Evolutionary conservation across 1,140 invertebrate species (phyloP), one percentile per base, ranked within the genome.

Genomic region (Drosophila guanche): DNA sequence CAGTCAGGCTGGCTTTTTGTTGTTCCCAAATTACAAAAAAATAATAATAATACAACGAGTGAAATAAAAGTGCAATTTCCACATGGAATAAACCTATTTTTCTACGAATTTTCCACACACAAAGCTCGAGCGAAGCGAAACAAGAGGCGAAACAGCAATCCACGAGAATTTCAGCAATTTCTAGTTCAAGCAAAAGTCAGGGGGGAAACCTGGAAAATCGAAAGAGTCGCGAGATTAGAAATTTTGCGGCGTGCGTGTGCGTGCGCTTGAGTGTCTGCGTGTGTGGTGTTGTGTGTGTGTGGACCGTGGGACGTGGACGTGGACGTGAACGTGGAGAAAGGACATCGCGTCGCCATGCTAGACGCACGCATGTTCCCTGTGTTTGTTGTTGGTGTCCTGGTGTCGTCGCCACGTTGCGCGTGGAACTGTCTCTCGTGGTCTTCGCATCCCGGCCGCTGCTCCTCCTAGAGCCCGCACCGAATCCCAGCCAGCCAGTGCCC

Each of bases 1-100:
- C 81, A 80, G 62, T 62, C 83, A 84, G 80, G 55, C 81, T 80
- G 84, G 67, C 73, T 88, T 83, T 78, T 83, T 83, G 80, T 76
- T 81, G 70, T 63, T 70, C 50, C 57, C 75, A 53, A 76, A 75
- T 63, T 52, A 68, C 59, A 68, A 67, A 74, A 73, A 57, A 63
- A 66, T 54, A 67, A 71, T 45, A 66, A 70, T 65, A 73, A 51
- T 46, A 50, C 43, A 45, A 41, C 14, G 12, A 40, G 55, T 33
- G 6, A 29, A 45, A 40, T 22, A 51, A 55, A 5, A 16, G 33
- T 37, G 33, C 33, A 40, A 70, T 50, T 56, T 37, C 14, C 0
- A 3, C 5, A 37, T 37, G 37, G 43, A 40, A 45, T 12, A 29
- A 50, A 12, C 41, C 16, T 41, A 61, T 45, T 42, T 55, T 41